Evolutionary conservation across 2,888 invertebrate genomes (phyloP).

Genomic region (Incurvaria masculella): DNA sequence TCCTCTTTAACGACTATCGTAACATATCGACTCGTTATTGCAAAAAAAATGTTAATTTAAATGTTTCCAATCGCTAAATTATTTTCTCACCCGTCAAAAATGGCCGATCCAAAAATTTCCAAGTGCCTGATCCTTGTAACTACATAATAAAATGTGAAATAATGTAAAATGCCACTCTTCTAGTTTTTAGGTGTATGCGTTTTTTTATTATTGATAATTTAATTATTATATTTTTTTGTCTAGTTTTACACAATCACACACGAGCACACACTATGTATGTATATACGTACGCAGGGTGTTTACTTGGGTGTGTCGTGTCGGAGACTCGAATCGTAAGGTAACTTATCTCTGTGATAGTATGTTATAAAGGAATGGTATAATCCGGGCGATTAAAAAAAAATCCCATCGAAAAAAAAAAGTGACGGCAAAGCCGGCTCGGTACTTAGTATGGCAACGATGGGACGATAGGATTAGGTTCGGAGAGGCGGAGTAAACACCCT

Average conservation of each 20-base stretch:
- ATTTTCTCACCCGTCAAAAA: background rate
- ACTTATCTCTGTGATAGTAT: slow-evolving; percentile 2
- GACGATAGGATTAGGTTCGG: slow-evolving; percentile 23
- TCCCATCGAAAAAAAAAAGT: background rate
- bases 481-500: slow-evolving; percentile 42
- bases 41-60: too few species aligned
- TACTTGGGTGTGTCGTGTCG: background rate
- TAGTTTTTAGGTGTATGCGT: slow-evolving; percentile 45
- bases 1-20: too few species aligned
- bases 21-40: too few species aligned
- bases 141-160: background rate
- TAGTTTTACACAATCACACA: slow-evolving; percentile 3
- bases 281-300: background rate
- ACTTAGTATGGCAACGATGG: slow-evolving; percentile 1
- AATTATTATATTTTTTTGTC: slow-evolving; percentile 20
- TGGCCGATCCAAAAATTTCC: background rate
- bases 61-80: too few species aligned
- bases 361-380: slow-evolving; percentile 1
- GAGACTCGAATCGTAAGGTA: slow-evolving; percentile 3
- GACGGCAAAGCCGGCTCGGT: background rate
- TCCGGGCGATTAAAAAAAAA: background rate
- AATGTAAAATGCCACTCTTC: slow-evolving; percentile 30
- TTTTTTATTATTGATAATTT: slow-evolving; percentile 42
- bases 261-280: background rate
- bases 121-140: background rate